These are phyloP conservation scores for Characodon lateralis DNA, from an alignment of 2,797 vertebrate species.

Conservation along the genomic window DNA sequence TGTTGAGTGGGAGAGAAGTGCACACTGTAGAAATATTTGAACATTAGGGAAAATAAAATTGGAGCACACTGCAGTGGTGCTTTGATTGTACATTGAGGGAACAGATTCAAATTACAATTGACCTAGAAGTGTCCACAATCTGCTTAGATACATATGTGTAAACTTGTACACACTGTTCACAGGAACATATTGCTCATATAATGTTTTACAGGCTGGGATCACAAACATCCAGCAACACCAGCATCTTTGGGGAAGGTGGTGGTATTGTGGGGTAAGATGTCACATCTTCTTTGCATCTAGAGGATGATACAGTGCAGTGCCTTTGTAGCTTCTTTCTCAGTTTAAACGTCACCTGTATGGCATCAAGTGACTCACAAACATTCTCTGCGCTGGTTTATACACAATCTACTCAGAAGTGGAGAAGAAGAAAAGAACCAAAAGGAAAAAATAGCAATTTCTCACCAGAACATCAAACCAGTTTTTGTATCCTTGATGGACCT, in stretches of 20 bases:
- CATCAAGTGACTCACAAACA: background rate
- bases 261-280: background rate
- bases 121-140: slow-evolving; percentile 60
- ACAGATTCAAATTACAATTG: slow-evolving; percentile 53
- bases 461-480: background rate
- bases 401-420: background rate
- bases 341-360: background rate
- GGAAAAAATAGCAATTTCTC: background rate
- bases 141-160: slow-evolving; percentile 24
- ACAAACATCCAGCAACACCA: no score
- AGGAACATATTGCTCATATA: background rate
- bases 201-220: background rate
- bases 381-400: background rate
- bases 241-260: background rate
- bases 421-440: background rate
- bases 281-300: no score
- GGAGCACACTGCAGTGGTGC: slow-evolving; percentile 37
- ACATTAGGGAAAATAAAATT: slow-evolving; percentile 64
- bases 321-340: background rate
- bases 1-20: slow-evolving; percentile 32
- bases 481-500: background rate
- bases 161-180: slow-evolving; percentile 6
- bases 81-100: slow-evolving; percentile 71
- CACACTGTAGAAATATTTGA: slow-evolving; percentile 42
- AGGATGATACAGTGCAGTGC: background rate